phyloP scores from a whole-genome alignment of 2,113 vertebrate genomes.

The Oreocharis arfaki region DNA sequence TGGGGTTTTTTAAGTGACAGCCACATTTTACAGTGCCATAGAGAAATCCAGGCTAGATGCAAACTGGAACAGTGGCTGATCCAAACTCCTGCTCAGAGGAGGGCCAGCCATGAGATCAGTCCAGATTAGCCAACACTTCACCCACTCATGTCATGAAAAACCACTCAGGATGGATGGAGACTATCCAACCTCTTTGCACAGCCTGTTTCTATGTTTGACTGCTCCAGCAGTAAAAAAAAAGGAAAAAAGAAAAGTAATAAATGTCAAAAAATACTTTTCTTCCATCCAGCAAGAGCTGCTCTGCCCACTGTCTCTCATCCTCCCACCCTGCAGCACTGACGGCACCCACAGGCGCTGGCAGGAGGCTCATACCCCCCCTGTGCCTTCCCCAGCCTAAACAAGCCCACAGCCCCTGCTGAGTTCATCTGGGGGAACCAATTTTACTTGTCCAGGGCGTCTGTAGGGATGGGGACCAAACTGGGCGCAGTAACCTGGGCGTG shows the following conservation, averaged over 20 bases:
- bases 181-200: background rate
- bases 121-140: background rate
- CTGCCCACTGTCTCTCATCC: background rate
- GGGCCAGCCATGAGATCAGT: background rate
- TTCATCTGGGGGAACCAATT: rapidly evolving
- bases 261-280: background rate
- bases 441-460: background rate
- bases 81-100: background rate
- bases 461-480: rapidly evolving
- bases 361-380: background rate
- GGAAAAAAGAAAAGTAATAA: background rate
- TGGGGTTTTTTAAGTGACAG: background rate
- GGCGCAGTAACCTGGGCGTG: rapidly evolving
- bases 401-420: background rate
- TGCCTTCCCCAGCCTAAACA: background rate
- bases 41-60: background rate
- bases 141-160: background rate
- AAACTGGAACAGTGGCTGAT: background rate
- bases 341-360: rapidly evolving
- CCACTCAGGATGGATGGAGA: background rate
- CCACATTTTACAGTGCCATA: background rate
- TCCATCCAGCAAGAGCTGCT: background rate
- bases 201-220: background rate
- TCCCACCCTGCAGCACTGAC: background rate
- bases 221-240: background rate